Evolutionary conservation across 2,888 invertebrate species (phyloP).

Genomic region (Pseudanteris insignis): DNA sequence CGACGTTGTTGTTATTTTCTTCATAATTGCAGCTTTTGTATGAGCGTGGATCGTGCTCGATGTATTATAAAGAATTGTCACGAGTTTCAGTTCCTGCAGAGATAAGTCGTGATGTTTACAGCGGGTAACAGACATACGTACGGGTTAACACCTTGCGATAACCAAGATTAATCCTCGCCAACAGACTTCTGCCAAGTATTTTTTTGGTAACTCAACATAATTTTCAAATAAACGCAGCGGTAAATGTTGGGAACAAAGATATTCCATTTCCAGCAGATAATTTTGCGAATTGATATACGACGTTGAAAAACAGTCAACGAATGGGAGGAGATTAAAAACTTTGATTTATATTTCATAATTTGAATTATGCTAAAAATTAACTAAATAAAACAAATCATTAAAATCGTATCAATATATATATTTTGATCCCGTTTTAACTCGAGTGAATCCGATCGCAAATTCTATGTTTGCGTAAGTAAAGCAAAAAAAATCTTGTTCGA

Average conservation of each 20-base stretch:
- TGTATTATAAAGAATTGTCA: slow-evolving; percentile 38
- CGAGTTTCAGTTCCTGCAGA: slow-evolving; percentile 51
- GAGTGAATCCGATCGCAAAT: too few relatives aligned
- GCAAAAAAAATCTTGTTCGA: too few relatives aligned
- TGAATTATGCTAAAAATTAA: too few relatives aligned
- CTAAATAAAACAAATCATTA: too few relatives aligned
- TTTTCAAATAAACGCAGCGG: slow-evolving; percentile 24
- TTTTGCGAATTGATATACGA: slow-evolving; percentile 23
- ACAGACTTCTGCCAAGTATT: slow-evolving; percentile 13
- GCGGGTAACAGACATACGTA: slow-evolving; percentile 49
- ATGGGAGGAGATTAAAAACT: background rate
- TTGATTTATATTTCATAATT: background rate
- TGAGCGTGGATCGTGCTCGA: background rate
- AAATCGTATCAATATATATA: too few relatives aligned
- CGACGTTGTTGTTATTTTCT: slow-evolving; percentile 17
- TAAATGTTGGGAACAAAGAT: slow-evolving; percentile 23
- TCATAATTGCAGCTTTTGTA: slow-evolving; percentile 28
- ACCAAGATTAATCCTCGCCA: slow-evolving; percentile 48
- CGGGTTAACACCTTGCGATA: slow-evolving; percentile 47
- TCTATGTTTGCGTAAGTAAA: too few relatives aligned
- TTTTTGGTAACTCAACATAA: slow-evolving; percentile 20
- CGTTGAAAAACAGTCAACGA: slow-evolving; percentile 1
- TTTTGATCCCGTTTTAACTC: too few relatives aligned
- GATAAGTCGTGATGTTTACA: slow-evolving; percentile 56
- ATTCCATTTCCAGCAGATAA: slow-evolving; percentile 29